These are phyloP conservation scores for Brachionus manjavacas DNA, from an alignment of 1,140 invertebrate genomes.

Conservation along the genomic window DNA sequence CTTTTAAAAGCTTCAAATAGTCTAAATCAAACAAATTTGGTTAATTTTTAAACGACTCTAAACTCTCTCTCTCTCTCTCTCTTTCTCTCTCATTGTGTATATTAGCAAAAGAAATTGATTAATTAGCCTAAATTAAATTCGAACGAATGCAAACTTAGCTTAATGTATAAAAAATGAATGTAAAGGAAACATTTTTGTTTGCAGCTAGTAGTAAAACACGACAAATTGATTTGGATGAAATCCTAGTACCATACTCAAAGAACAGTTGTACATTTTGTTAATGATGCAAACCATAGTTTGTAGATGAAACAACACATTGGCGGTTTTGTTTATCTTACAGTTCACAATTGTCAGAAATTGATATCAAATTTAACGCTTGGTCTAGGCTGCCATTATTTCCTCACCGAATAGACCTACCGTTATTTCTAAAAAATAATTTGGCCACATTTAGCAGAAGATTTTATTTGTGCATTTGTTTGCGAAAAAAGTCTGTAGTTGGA, in stretches of 20 bases:
- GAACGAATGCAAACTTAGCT: not conserved
- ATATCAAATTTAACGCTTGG: not conserved
- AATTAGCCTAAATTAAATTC: not conserved
- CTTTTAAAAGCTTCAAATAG: not conserved
- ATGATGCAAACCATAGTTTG: not conserved
- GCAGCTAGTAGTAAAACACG: not conserved
- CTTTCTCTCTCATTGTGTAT: no score
- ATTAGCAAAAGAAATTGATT: not conserved
- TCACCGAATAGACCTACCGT: no score
- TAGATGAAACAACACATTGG: not conserved
- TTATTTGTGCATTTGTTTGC: no score
- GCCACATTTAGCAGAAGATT: no score
- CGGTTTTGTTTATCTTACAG: not conserved
- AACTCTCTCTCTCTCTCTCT: not conserved
- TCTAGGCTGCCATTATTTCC: not conserved
- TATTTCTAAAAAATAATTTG: no score
- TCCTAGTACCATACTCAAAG: not conserved
- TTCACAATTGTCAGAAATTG: not conserved
- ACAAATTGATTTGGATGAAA: not conserved
- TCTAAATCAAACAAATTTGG: constrained; percentile 23
- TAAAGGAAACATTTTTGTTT: not conserved
- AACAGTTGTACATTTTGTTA: constrained; percentile 14
- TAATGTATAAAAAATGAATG: constrained; percentile 20
- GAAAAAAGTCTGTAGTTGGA: no score
- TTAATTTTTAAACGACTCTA: not conserved